phyloP scores from a whole-genome alignment of 2,888 invertebrate species.

The Aphodius sticticus region DNA sequence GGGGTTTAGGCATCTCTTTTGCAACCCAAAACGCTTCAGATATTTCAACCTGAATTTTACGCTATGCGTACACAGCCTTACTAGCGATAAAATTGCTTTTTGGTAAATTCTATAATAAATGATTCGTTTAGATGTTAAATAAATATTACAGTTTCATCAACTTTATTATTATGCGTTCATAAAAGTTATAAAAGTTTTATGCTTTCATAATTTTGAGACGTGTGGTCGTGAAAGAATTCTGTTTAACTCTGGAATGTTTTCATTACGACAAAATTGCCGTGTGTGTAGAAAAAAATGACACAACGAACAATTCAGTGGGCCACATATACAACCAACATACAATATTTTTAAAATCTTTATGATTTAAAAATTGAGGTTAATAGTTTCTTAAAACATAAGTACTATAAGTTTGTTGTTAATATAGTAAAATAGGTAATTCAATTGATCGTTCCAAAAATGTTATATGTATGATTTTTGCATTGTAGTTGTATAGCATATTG shows the following conservation, averaged over 20 bases:
- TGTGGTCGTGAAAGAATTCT: not conserved
- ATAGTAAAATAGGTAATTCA: too few relatives aligned
- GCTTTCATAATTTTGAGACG: not conserved
- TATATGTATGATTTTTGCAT: too few relatives aligned
- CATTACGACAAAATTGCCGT: not conserved
- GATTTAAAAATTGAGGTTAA: too few relatives aligned
- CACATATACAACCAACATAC: not conserved
- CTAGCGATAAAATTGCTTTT: not conserved
- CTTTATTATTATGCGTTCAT: not conserved
- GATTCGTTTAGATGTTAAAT: not conserved
- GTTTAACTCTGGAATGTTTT: not conserved
- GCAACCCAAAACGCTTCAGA: not conserved
- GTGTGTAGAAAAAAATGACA: not conserved
- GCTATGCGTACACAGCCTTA: not conserved
- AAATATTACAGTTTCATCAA: not conserved
- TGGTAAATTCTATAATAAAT: not conserved
- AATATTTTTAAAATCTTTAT: too few relatives aligned
- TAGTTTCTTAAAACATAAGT: too few relatives aligned
- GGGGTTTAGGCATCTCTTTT: not conserved
- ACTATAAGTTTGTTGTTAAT: too few relatives aligned
- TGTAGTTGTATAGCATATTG: too few relatives aligned
- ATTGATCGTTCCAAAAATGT: too few relatives aligned
- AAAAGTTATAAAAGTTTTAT: not conserved
- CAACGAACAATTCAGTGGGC: not conserved
- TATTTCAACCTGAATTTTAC: not conserved